phyloP scores from a whole-genome alignment of 2,797 vertebrate species.

The Antennarius maculatus region DNA sequence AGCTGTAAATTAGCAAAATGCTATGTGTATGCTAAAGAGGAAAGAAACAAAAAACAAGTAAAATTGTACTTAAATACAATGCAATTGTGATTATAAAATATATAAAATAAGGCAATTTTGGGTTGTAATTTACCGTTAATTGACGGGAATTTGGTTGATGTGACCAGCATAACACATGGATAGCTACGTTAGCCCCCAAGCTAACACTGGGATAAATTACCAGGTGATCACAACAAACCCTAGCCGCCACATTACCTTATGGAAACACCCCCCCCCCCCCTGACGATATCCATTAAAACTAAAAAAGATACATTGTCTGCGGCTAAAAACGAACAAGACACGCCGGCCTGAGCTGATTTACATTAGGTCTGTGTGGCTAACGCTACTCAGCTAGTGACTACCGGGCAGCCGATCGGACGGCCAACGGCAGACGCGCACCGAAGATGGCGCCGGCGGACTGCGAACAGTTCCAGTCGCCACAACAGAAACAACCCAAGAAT shows the following conservation, averaged over 20 bases:
- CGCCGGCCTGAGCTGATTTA: too few species aligned
- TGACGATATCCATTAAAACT: background rate
- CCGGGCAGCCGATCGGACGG: constrained; percentile 56
- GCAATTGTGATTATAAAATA: background rate
- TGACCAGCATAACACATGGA: constrained; percentile 52
- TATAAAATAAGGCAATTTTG: too few species aligned
- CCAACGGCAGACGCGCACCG: constrained; percentile 50
- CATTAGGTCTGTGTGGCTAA: constrained; percentile 44
- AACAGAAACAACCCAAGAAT: constrained; percentile 15
- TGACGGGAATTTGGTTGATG: constrained; percentile 48
- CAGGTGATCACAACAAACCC: constrained; percentile 36
- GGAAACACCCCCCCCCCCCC: background rate
- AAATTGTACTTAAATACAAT: background rate
- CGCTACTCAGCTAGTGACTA: constrained; percentile 62
- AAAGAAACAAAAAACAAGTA: background rate
- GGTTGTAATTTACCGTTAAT: too few species aligned
- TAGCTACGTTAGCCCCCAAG: background rate
- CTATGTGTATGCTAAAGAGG: background rate
- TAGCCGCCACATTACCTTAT: constrained; percentile 58
- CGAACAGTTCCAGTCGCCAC: constrained; percentile 41
- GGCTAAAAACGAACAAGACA: background rate
- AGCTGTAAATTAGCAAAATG: constrained; percentile 3
- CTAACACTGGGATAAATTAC: background rate
- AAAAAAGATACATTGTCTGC: too few species aligned
- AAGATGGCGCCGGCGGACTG: constrained; percentile 74